Evolutionary conservation across 2,797 vertebrate species (phyloP).

Genomic region (Pelobates cultripes): DNA sequence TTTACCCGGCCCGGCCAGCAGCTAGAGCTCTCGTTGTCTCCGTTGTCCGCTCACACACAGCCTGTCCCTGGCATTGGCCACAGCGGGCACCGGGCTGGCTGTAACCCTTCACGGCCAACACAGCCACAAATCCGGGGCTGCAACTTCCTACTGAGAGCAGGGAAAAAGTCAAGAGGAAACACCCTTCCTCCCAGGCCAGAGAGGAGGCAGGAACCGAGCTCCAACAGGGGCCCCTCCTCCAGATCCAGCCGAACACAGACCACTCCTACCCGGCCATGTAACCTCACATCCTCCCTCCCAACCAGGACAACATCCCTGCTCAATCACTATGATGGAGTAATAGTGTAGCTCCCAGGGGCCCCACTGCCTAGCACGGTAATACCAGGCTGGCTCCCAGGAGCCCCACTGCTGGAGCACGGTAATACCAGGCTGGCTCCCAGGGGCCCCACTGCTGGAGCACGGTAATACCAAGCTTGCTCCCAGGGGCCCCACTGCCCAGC

Average conservation of each 20-base stretch:
- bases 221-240: conserved; percentile 22
- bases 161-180: conserved; percentile 42
- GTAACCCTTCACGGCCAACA: neutral
- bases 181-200: conserved; percentile 50
- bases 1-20: conserved; percentile 12
- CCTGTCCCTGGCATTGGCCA: neutral
- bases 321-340: too few species aligned
- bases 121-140: conserved; percentile 12
- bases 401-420: too few species aligned
- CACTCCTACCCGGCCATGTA: conserved; percentile 3
- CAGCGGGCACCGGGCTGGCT: neutral
- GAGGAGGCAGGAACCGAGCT: conserved; percentile 14
- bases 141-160: conserved; percentile 32
- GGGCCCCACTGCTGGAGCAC: too few species aligned
- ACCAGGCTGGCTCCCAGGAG: too few species aligned
- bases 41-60: conserved; percentile 1
- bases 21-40: neutral
- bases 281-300: neutral
- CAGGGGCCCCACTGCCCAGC: too few species aligned
- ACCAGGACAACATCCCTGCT: too few species aligned
- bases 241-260: neutral
- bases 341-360: too few species aligned
- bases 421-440: too few species aligned
- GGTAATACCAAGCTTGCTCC: too few species aligned
- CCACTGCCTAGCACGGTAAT: too few species aligned